These are phyloP conservation scores for Malurus elegans DNA, from an alignment of 2,113 vertebrate species.

Conservation along the genomic window DNA sequence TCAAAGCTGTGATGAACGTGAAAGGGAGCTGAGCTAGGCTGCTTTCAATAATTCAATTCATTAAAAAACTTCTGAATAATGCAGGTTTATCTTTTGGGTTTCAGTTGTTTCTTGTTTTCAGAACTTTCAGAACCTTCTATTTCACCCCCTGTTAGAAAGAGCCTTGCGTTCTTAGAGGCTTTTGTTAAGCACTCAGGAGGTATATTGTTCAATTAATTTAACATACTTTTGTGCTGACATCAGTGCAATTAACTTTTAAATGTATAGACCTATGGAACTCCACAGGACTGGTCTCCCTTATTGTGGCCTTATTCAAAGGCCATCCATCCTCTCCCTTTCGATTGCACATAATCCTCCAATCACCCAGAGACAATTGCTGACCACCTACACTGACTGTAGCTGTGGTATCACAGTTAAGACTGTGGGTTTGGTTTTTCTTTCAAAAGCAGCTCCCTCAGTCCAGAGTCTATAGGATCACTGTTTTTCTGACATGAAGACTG, in stretches of 20 bases:
- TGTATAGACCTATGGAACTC: neutral
- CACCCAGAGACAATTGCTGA: neutral
- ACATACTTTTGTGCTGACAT: neutral
- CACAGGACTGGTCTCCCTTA: neutral
- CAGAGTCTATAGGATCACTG: fast-evolving
- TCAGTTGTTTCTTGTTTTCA: neutral
- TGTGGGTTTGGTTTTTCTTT: neutral
- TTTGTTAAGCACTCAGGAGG: neutral
- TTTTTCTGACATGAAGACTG: neutral
- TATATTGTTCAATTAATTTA: neutral
- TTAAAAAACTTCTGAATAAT: neutral
- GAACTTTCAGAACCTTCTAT: neutral
- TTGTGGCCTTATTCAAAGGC: neutral
- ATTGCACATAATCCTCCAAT: neutral
- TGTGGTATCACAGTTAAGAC: neutral
- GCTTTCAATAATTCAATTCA: neutral
- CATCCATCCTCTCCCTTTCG: neutral
- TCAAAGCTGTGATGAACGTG: neutral
- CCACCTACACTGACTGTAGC: neutral
- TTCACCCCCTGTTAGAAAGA: neutral
- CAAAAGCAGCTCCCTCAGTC: neutral
- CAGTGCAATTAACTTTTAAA: neutral
- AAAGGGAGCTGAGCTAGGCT: neutral
- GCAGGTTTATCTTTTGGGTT: neutral
- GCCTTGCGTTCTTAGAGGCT: neutral